Base-by-base conservation (phyloP, 2,888 invertebrate genomes). In the Caenorhabditis drosophilae region DNA sequence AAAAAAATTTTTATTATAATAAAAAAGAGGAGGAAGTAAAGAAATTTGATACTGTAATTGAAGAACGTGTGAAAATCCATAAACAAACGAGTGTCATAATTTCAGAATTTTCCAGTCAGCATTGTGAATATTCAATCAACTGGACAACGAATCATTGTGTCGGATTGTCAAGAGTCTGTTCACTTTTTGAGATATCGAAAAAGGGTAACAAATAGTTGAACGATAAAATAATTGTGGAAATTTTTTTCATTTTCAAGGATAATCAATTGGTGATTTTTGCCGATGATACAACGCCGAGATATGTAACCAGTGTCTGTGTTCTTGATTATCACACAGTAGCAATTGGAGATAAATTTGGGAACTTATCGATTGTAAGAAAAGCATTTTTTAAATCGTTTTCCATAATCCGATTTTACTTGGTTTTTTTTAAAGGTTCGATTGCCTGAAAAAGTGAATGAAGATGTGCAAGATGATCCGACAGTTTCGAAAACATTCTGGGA, bases 391-490 rank as follows among this genome's bases (percentile, higher is more conserved):
- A 31, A 31, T 31, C 12, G 31, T 31, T 31, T 31, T 9, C 31
- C 31, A 6, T 9, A 31, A 12, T 31, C 31, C 31, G 31, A 12
- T 6, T 11, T 34, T 40, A 40, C 40, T 40, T 15, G 16, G 6
- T 20, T 20, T n/a, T 40, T 40, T 40, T 40, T 76, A 16, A 48
- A 88, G 88, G 85, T 89, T 80, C 88, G 95, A 42, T 84, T 96
- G 54, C 93, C 97, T 0, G 89, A 90, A 52, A 92, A 92, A 58
- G 91, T 94, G 1, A 91, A 91, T 25, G 98, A 98, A 85, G 97
- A 98, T 84, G 94, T 98, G 0, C 97, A 98, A 84, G 98, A 99
- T 85, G 98, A 99, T 86, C 98, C 97, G 0, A 97, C 97, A 0
- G 97, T 97, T 42, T 95, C 94, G 82, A 95, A 96, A 85, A 93